phyloP scores from a whole-genome alignment of 2,797 vertebrate genomes.

The Sebastes cheni region DNA sequence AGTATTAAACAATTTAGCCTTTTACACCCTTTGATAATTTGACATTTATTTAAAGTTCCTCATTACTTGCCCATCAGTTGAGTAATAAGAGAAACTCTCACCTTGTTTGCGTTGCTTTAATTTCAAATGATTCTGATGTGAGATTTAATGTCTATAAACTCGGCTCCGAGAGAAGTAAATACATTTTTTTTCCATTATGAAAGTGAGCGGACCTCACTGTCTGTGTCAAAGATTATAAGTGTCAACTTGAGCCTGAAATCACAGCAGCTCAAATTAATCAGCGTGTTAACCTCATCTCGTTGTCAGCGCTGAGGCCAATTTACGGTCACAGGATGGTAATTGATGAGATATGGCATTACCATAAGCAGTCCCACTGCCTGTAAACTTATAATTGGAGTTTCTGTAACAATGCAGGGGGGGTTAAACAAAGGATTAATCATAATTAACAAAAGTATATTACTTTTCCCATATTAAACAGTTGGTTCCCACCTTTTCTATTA shows the following conservation, averaged over 20 bases:
- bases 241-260: constrained; percentile 78
- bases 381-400: constrained; percentile 83
- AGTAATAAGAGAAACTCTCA: constrained; percentile 38
- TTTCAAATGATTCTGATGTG: constrained; percentile 50
- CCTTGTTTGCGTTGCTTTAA: constrained; percentile 31
- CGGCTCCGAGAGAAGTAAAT: constrained; percentile 57
- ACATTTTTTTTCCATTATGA: constrained; percentile 56
- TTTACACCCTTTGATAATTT: constrained; percentile 38
- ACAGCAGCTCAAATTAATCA: constrained; percentile 80
- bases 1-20: not conserved
- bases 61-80: constrained; percentile 19
- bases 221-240: constrained; percentile 76
- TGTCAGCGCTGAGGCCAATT: constrained; percentile 77
- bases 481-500: constrained; percentile 78
- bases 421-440: constrained; percentile 81
- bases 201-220: constrained; percentile 64
- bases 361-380: constrained; percentile 77
- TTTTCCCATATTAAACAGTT: constrained; percentile 74
- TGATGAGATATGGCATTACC: constrained; percentile 80
- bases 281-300: constrained; percentile 80
- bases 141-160: constrained; percentile 26
- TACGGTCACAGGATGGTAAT: constrained; percentile 76
- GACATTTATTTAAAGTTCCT: constrained; percentile 40
- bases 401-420: constrained; percentile 74
- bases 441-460: constrained; percentile 80